phyloP scores from a whole-genome alignment of 2,797 vertebrate genomes.

The Acanthurus tractus region DNA sequence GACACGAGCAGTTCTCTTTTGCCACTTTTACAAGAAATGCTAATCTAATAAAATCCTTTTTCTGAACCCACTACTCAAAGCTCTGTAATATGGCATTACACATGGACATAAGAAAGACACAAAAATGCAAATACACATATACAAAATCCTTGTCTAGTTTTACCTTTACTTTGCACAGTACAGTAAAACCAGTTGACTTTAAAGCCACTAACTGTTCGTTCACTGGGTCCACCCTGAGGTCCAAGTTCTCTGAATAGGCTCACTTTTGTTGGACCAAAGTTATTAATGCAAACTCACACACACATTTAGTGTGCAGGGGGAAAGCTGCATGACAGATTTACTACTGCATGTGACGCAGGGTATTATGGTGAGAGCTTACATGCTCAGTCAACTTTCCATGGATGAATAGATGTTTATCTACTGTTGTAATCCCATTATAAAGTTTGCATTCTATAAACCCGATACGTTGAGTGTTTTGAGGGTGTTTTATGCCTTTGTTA shows the following conservation, averaged over 20 bases:
- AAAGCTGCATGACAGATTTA: conserved; percentile 11
- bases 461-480: background rate
- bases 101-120: background rate
- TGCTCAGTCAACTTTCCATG: background rate
- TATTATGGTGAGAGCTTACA: background rate
- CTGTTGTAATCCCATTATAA: background rate
- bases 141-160: background rate
- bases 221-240: conserved; percentile 1
- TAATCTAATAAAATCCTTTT: background rate
- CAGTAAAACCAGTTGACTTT: background rate
- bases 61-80: background rate
- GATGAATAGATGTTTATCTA: background rate
- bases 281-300: conserved; percentile 1
- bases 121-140: background rate
- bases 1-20: background rate
- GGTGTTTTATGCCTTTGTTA: background rate
- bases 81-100: background rate
- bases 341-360: background rate
- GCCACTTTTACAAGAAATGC: background rate
- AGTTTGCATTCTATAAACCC: background rate
- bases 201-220: background rate
- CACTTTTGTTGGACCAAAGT: conserved; percentile 31
- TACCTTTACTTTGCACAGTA: background rate
- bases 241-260: conserved; percentile 22
- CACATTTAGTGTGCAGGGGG: background rate